A percentile compares a stretch with the other conserved stretches of the same genome.
These are phyloP conservation scores for Corythornis madagascariensis DNA, from an alignment of 2,113 vertebrate species.

Conservation along the genomic window DNA sequence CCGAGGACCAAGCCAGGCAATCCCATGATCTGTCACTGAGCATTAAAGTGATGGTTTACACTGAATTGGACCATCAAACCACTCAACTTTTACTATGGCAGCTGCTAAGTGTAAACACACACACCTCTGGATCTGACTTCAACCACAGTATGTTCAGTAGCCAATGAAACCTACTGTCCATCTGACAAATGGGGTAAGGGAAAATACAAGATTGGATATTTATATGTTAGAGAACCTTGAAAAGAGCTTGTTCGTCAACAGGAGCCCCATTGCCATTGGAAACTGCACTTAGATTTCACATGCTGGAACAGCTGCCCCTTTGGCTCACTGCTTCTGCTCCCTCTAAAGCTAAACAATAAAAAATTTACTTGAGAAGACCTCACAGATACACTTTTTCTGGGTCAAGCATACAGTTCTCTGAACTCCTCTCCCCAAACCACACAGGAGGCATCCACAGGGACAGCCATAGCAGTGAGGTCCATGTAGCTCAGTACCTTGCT, in stretches of 20 bases:
- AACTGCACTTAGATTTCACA: background rate
- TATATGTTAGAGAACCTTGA: background rate
- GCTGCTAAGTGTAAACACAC: background rate
- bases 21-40: background rate
- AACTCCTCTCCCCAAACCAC: background rate
- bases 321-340: background rate
- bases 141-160: background rate
- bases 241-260: background rate
- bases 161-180: background rate
- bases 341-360: background rate
- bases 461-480: background rate
- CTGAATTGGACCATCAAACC: background rate
- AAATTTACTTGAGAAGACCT: background rate
- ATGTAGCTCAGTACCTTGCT: background rate
- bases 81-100: background rate
- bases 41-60: background rate
- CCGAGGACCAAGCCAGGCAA: background rate
- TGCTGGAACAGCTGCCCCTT: rapidly evolving
- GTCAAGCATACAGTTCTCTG: background rate
- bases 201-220: background rate
- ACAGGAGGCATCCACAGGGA: background rate
- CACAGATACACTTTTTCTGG: background rate
- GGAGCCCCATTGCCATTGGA: background rate
- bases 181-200: background rate
- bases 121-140: background rate